Conservation (phyloP, 1,140 invertebrate species). For the Notospermus geniculatus region DNA sequence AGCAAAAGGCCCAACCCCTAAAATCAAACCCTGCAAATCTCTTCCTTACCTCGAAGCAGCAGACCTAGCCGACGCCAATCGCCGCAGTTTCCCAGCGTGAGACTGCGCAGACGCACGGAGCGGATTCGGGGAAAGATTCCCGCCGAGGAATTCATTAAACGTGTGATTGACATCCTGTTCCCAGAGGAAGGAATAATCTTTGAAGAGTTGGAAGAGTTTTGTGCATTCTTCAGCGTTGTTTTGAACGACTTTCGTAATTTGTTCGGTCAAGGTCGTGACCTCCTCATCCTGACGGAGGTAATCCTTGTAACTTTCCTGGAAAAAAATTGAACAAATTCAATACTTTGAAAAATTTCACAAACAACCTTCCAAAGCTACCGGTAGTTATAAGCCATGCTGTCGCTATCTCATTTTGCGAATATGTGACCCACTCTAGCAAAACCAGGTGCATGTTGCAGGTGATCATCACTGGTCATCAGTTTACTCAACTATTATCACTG, state of each 20-base stretch:
- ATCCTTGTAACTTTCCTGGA: constrained; percentile 52
- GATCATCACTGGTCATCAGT: no score
- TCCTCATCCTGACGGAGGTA: constrained; percentile 50
- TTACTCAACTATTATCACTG: no score
- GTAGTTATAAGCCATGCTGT: no score
- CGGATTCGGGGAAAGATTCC: constrained; percentile 45
- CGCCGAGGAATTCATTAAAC: constrained; percentile 50
- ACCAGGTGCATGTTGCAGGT: no score
- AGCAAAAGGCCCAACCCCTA: no score
- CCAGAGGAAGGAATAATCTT: constrained; percentile 52
- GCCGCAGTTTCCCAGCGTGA: constrained; percentile 27
- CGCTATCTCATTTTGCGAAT: no score
- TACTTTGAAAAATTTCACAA: no score
- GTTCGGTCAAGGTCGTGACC: constrained; percentile 39
- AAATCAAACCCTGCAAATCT: no score
- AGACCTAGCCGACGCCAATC: constrained; percentile 33
- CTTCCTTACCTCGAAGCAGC: constrained; percentile 39
- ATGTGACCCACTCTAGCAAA: no score
- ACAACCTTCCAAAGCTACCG: no score
- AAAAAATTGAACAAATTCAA: no score
- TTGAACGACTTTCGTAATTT: constrained; percentile 48
- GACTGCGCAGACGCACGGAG: constrained; percentile 31
- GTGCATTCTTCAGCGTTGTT: constrained; percentile 51
- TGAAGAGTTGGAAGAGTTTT: constrained; percentile 33
- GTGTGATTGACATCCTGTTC: constrained; percentile 52